Base-by-base conservation (phyloP, 2,888 invertebrate species). In the Perizoma flavofasciatum region DNA sequence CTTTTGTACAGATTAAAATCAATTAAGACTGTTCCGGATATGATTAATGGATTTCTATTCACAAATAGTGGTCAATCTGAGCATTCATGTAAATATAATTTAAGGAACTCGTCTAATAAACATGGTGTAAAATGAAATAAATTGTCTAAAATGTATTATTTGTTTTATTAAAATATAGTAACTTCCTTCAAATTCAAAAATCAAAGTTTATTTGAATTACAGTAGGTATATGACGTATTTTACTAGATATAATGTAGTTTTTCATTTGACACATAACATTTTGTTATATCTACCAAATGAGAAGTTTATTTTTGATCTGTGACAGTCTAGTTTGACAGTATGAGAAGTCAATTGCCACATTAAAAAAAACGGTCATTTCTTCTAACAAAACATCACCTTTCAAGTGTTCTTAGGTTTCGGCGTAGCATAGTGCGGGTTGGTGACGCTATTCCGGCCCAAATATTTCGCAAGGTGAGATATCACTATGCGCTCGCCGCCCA, bases 111-210 rank as follows among this genome's bases (percentile, higher is more conserved):
- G 83, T 89, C 85, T 88, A 83, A 86, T 80, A 77, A 88, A 89
- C 88, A 88, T 87, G 22, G 90, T 91, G 91, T 92, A 91, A 88
- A 91, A 91, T 89, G 79, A 86, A 91, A 89, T 91, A 92, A 92
- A 92, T 86, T 88, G 85, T 91, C 85, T 86, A 88, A 90, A 90
- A 89, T 73, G 85, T 85, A 86, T 49, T n/a, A 47, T 59, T 55
- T 58, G 56, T 67, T 70, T 77, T 72, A 69, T 68, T 75, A 37
- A 22, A 10, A 39, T 39, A 6, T 6, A 39, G 22, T 6, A 6
- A 5, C 39, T 39, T 39, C 7, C 9, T 39, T 39, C 7, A 7
- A 39, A 8, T 4, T 6, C 39, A 7, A 39, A n/a, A 6, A 39
- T 4, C 7, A 39, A 22, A 22, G 22, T 22, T 22, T 22, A 22